phyloP scores from a whole-genome alignment of 2,113 vertebrate species.

The Xiphorhynchus elegans region DNA sequence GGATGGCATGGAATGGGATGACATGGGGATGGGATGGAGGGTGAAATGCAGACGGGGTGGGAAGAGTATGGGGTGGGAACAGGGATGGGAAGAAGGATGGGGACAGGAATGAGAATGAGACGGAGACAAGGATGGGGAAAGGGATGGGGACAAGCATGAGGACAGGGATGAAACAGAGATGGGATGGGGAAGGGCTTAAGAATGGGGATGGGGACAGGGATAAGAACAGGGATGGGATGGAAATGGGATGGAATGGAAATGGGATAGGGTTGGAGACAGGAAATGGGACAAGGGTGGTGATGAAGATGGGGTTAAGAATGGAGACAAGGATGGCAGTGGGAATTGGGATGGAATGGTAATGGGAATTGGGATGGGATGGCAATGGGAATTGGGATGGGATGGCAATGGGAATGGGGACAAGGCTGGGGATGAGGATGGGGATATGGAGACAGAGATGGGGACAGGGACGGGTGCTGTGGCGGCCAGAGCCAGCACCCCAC shows the following conservation, averaged over 20 bases:
- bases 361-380: not conserved
- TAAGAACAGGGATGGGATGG: not conserved
- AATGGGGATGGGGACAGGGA: not conserved
- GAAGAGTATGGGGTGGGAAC: not conserved
- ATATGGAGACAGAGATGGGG: no score
- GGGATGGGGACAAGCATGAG: not conserved
- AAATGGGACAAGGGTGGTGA: not conserved
- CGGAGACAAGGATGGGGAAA: no score
- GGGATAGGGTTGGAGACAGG: no score
- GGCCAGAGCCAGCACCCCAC: not conserved
- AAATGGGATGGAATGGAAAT: no score
- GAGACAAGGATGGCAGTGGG: not conserved
- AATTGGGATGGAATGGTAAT: not conserved
- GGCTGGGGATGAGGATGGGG: not conserved
- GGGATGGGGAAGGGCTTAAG: not conserved
- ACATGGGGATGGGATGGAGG: no score
- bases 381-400: not conserved
- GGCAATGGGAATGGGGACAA: not conserved
- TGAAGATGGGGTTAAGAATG: not conserved
- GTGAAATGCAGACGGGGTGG: not conserved
- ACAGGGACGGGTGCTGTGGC: accelerated
- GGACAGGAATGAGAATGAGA: not conserved
- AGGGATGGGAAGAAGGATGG: no score
- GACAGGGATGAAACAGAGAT: not conserved
- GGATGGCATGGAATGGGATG: not conserved